Conservation (phyloP, 92 coral and sea anemone species). For the Zoanthus sociatus region DNA sequence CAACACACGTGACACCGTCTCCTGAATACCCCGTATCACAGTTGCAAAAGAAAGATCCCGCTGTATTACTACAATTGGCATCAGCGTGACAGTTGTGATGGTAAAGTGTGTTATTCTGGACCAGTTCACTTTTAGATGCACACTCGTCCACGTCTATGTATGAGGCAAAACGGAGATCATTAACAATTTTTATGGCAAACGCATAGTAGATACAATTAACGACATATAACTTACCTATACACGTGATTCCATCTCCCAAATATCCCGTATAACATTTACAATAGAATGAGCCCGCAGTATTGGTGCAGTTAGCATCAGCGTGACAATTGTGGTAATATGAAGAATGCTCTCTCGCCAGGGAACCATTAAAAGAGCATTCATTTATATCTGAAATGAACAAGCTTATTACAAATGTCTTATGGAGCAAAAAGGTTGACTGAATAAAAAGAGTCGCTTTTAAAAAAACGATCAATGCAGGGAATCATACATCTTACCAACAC, state of each 20-base stretch:
- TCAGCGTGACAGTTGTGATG: constrained; percentile 86
- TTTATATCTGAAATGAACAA: not conserved
- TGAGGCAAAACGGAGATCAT: too few species aligned
- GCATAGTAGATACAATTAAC: too few species aligned
- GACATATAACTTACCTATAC: constrained; percentile 56
- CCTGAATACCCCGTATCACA: constrained; percentile 89
- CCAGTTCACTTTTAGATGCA: not conserved
- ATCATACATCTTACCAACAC: not conserved
- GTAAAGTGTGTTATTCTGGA: constrained; percentile 33
- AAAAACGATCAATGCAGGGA: not conserved
- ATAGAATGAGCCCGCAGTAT: too few species aligned
- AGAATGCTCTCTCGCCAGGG: not conserved
- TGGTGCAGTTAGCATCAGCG: constrained; percentile 82
- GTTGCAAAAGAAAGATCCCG: constrained; percentile 88
- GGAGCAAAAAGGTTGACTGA: too few species aligned
- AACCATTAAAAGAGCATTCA: not conserved
- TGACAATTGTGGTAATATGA: constrained; percentile 72
- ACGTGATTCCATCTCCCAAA: constrained; percentile 75
- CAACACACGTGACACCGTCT: constrained; percentile 60
- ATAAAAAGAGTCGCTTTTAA: not conserved
- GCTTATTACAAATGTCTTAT: not conserved
- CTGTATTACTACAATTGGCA: constrained; percentile 85
- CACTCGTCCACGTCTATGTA: constrained; percentile 73
- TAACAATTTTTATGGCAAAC: too few species aligned
- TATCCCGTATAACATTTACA: too few species aligned